Evolutionary conservation across 1,140 invertebrate species (phyloP).

Genomic region (Drosophila persimilis): DNA sequence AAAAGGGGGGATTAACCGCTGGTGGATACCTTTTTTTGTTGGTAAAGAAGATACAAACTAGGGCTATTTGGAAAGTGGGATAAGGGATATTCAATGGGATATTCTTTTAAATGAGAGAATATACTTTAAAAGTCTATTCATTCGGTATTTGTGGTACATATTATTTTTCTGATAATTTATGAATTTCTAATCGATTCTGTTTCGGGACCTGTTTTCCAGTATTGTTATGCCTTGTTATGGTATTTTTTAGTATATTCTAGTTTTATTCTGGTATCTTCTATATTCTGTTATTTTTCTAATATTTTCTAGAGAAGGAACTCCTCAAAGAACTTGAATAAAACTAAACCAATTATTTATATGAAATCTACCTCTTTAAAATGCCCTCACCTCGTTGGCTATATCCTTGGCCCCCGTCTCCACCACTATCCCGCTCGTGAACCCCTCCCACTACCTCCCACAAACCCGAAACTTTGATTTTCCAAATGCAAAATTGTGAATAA

Average conservation of each 20-base stretch:
- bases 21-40: no score
- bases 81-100: no score
- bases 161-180: no score
- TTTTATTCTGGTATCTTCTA: constrained; percentile 18
- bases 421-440: constrained; percentile 2
- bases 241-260: constrained; percentile 15
- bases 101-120: no score
- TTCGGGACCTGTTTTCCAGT: no score
- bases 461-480: constrained; percentile 44
- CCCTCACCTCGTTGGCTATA: no score
- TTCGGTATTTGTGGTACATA: no score
- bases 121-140: no score
- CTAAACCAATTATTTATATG: constrained; percentile 41
- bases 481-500: constrained; percentile 48
- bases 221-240: not conserved
- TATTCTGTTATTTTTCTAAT: not conserved
- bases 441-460: constrained; percentile 8
- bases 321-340: constrained; percentile 3
- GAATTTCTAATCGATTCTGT: no score
- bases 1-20: no score
- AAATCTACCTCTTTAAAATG: not conserved
- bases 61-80: no score
- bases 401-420: constrained; percentile 3
- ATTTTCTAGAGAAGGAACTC: constrained; percentile 8
- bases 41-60: no score